Base-by-base conservation (phyloP, 1,140 invertebrate species). In the Megalonaias nervosa region DNA sequence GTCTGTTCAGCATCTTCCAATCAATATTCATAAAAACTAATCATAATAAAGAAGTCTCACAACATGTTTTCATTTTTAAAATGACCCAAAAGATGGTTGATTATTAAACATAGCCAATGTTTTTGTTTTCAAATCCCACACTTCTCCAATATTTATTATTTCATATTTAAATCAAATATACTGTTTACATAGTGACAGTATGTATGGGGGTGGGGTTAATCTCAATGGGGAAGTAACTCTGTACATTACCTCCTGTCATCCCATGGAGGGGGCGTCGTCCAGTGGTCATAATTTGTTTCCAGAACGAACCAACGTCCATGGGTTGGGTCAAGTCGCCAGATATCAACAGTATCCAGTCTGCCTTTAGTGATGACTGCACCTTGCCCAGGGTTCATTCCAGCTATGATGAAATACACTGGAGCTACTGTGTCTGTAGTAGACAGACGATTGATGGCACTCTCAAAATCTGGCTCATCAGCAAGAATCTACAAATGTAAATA, bases 381-480 rank as follows among this genome's bases (percentile, higher is more conserved):
- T 69, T 90, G 81, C 56, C 81, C 84, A 21, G 77, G 74, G 2
- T 85, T 73, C 0, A 77, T 71, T 0, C 89, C 89, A 21, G 80
- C 88, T 0, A 90, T 64, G 23, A 90, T 90, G 64, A 82, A 80
- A 74, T 90, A 90, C 23, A 69, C 82, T 15, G 84, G 79, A 11
- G 89, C 88, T 23, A 92, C 26, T 31, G 26, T 31, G 26, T 31
- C 26, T 31, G 26, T 31, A 31, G 26, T 31, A 31, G 26, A 31
- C 26, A 31, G 26, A 31, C 26, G 83, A 14, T 87, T 67, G 19
- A 92, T 83, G n/a, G 92, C 93, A 21, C 85, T 75, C 16, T 85
- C 77, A 80, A 90, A 93, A 15, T 71, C 86, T 19, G 70, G 78
- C 2, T 87, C 90, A 19, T 86, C 82, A 84, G 92, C 92, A 80